Conservation (phyloP, 2,888 invertebrate species). For the Drosophila limbata region DNA sequence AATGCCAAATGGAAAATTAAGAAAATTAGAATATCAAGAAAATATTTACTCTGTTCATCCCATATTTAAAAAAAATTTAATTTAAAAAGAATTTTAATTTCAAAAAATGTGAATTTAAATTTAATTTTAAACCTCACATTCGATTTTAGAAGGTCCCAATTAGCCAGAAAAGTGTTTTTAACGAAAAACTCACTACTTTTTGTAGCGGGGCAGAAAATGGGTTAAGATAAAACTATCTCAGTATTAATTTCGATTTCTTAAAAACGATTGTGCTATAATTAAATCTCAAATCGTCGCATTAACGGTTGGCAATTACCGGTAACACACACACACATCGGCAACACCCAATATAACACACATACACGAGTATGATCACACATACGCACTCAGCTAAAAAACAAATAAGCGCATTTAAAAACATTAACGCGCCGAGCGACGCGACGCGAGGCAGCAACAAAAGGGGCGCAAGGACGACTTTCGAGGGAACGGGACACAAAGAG, state of each 20-base stretch:
- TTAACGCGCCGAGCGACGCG: constrained; percentile 50
- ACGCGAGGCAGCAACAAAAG: constrained; percentile 28
- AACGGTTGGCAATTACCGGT: constrained; percentile 63
- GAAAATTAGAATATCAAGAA: no score
- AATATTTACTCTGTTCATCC: no score
- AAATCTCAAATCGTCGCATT: constrained; percentile 61
- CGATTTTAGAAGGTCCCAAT: no score
- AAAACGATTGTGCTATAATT: constrained; percentile 18
- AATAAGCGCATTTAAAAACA: constrained; percentile 77
- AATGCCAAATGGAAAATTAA: no score
- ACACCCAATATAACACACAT: constrained; percentile 18
- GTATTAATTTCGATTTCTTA: neutral
- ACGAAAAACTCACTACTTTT: no score
- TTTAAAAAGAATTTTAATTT: no score
- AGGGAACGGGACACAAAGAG: constrained; percentile 7
- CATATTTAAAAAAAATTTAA: no score
- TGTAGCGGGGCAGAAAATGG: no score
- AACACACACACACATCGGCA: constrained; percentile 34
- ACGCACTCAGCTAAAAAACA: constrained; percentile 31
- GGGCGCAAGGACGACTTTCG: constrained; percentile 2
- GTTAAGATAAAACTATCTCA: no score
- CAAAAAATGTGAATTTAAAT: no score
- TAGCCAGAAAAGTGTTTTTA: no score
- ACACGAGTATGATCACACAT: constrained; percentile 10
- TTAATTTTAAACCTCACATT: no score